A percentile compares a stretch with the other conserved stretches of the same genome.
These are phyloP conservation scores for Ceraclea dissimilis DNA, from an alignment of 2,888 invertebrate genomes.

Conservation along the genomic window DNA sequence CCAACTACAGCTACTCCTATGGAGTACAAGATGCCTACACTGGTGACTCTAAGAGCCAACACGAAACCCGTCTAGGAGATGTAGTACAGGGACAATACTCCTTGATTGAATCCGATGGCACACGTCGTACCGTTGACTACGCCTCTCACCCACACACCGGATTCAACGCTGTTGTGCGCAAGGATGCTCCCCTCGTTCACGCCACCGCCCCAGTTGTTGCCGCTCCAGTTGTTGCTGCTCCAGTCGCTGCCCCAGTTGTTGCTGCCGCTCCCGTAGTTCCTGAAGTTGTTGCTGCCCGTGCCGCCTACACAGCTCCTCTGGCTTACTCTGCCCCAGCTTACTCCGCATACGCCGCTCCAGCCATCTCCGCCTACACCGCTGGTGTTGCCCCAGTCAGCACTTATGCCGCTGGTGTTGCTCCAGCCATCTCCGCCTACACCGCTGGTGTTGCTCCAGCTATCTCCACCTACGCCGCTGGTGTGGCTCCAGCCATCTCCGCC, in stretches of 20 bases:
- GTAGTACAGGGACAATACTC: slow-evolving; percentile 48
- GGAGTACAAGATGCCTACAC: slow-evolving; percentile 49
- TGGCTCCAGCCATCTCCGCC: slow-evolving; percentile 21
- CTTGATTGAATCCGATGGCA: slow-evolving; percentile 47
- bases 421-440: slow-evolving; percentile 1
- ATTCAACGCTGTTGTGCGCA: slow-evolving; percentile 34
- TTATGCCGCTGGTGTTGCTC: slow-evolving; percentile 24
- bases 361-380: slow-evolving; percentile 13
- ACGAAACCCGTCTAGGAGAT: slow-evolving; percentile 44
- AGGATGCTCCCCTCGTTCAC: slow-evolving; percentile 29
- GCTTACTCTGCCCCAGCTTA: slow-evolving; percentile 19
- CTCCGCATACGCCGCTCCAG: slow-evolving; percentile 24
- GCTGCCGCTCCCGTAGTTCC: slow-evolving; percentile 7
- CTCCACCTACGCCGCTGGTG: slow-evolving; percentile 26
- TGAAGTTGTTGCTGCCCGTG: slow-evolving; percentile 23
- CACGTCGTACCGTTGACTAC: slow-evolving; percentile 48
- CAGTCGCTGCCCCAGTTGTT: slow-evolving; percentile 12
- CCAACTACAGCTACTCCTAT: slow-evolving; percentile 40
- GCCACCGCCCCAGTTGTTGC: slow-evolving; percentile 25
- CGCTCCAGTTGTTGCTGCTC: slow-evolving; percentile 16
- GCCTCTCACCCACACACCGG: slow-evolving; percentile 41
- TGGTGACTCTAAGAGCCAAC: slow-evolving; percentile 50
- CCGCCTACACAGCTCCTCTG: slow-evolving; percentile 23
- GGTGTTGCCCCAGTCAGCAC: slow-evolving; percentile 27
- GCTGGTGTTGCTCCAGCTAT: slow-evolving; percentile 23